phyloP scores from a whole-genome alignment of 35 echinoderm and acorn worm species.

The Holothuria glaberrima region DNA sequence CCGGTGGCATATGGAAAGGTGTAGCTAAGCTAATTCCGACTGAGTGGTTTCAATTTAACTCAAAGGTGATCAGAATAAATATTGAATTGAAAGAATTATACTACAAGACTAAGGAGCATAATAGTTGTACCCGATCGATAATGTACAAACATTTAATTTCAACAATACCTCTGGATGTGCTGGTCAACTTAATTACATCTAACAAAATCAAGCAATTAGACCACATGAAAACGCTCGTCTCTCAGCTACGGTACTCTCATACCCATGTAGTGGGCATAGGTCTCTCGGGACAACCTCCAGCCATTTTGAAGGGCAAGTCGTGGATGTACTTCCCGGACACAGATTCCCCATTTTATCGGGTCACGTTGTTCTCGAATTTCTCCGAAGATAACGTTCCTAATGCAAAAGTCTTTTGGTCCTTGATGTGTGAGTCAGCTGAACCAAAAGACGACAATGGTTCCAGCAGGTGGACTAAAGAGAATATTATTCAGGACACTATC shows the following conservation, averaged over 20 bases:
- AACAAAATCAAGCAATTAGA: not conserved
- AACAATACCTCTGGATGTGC: too few relatives aligned
- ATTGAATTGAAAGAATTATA: not conserved
- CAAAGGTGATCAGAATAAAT: not conserved
- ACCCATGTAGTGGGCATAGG: slow-evolving; percentile 57
- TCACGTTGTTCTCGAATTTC: too few relatives aligned
- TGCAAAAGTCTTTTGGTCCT: slow-evolving; percentile 15
- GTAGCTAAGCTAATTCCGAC: slow-evolving; percentile 34
- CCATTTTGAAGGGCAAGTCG: too few relatives aligned
- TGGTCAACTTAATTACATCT: too few relatives aligned
- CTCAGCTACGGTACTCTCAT: slow-evolving; percentile 52
- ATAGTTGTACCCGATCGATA: not conserved
- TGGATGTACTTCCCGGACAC: too few relatives aligned
- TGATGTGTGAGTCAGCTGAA: slow-evolving; percentile 72
- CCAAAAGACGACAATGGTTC: not conserved
- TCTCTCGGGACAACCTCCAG: too few relatives aligned
- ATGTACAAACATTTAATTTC: too few relatives aligned
- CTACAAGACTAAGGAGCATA: not conserved
- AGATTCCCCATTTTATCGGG: slow-evolving; percentile 61
- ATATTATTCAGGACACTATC: too few relatives aligned
- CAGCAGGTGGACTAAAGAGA: not conserved
- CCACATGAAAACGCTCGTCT: not conserved
- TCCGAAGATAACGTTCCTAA: too few relatives aligned
- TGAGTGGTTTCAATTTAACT: slow-evolving; percentile 47
- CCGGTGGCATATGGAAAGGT: slow-evolving; percentile 54